These are phyloP conservation scores for Ormyrus thymus DNA, from an alignment of 2,888 invertebrate species.

Conservation along the genomic window DNA sequence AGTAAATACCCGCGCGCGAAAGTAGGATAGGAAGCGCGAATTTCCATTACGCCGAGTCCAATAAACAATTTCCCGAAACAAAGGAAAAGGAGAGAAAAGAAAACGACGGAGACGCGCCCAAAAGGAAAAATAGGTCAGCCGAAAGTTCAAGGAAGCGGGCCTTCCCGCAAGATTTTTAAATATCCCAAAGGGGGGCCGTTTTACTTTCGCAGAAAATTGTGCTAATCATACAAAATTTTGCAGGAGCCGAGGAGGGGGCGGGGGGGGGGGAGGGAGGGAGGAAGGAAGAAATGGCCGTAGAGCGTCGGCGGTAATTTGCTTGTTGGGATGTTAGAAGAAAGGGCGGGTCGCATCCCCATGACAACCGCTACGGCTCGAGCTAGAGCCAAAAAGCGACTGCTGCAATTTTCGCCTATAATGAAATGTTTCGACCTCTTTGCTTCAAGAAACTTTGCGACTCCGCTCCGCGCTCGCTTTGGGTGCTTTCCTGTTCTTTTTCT, in stretches of 20 bases:
- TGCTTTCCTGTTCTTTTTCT: background rate
- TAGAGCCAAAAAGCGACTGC: constrained; percentile 31
- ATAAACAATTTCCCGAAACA: too few relatives aligned
- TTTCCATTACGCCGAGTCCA: too few relatives aligned
- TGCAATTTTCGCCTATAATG: constrained; percentile 44
- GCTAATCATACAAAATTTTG: constrained; percentile 36
- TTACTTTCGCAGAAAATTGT: constrained; percentile 21
- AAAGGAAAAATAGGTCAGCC: too few relatives aligned
- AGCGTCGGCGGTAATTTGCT: constrained; percentile 53
- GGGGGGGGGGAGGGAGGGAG: background rate
- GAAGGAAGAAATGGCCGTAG: constrained; percentile 35
- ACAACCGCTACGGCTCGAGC: constrained; percentile 63
- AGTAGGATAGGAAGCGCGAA: too few relatives aligned
- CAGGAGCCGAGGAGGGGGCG: constrained; percentile 4
- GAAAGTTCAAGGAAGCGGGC: too few relatives aligned
- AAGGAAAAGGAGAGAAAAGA: too few relatives aligned
- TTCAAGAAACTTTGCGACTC: constrained; percentile 15
- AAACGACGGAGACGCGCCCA: too few relatives aligned
- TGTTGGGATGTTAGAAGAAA: constrained; percentile 59
- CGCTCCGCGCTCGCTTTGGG: background rate
- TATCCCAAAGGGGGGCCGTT: background rate
- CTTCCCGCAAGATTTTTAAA: background rate
- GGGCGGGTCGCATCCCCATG: constrained; percentile 70
- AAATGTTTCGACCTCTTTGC: constrained; percentile 39
- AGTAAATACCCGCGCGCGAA: too few relatives aligned